Percentiles rank a stretch among this genome's conserved stretches.
These are phyloP conservation scores for Rhopilema esculentum DNA, from an alignment of 30 jellyfish, hydroid and myxozoan genomes.

Conservation along the genomic window DNA sequence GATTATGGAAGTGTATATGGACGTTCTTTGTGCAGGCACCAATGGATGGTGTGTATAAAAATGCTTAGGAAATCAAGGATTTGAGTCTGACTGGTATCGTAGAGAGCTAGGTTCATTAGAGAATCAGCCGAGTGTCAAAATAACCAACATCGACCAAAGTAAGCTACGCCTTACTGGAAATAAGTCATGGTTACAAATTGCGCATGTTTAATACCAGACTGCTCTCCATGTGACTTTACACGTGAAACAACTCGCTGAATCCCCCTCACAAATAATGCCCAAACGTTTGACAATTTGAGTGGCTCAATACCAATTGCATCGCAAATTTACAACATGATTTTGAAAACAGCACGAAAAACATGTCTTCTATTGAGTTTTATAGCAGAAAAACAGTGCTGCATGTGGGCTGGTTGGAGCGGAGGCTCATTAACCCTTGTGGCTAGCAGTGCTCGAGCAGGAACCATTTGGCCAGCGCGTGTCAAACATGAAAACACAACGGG, in stretches of 20 bases:
- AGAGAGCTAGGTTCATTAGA: too few relatives aligned
- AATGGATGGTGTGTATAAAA: too few relatives aligned
- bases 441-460: neutral
- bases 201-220: neutral
- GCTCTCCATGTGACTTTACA: neutral
- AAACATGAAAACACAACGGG: slow-evolving; percentile 46
- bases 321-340: too few relatives aligned
- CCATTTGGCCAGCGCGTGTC: slow-evolving; percentile 38
- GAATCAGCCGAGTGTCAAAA: too few relatives aligned
- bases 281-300: neutral
- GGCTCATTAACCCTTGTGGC: slow-evolving; percentile 16
- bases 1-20: too few relatives aligned
- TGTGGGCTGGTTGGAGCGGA: slow-evolving; percentile 20
- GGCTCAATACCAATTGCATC: neutral
- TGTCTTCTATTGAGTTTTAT: neutral
- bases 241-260: neutral
- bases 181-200: neutral
- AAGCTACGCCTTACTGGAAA: too few relatives aligned
- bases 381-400: slow-evolving; percentile 5
- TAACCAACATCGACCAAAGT: too few relatives aligned
- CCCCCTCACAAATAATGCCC: neutral
- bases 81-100: too few relatives aligned
- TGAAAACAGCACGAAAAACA: neutral
- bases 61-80: too few relatives aligned
- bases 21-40: too few relatives aligned